Base-by-base conservation (phyloP, 2,888 invertebrate species). In the Plebejus melissa region DNA sequence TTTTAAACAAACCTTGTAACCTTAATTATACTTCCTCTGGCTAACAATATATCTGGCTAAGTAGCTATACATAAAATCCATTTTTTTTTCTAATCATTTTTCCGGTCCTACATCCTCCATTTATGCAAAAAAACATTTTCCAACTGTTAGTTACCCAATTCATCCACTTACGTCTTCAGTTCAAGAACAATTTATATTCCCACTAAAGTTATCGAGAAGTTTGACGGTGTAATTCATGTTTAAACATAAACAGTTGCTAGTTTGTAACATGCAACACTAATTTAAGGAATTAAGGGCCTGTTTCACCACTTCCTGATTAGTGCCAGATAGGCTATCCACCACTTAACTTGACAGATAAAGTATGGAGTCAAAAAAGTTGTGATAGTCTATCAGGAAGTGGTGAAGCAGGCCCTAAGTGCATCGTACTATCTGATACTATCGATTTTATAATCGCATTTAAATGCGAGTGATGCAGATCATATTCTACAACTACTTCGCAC, bases 391-490 rank as follows among this genome's bases (percentile, higher is more conserved):
- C 32, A 32, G 32, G 32, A 32, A 32, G 32, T 32, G 32, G 32
- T 32, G 32, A 32, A 32, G 2, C 32, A 32, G 32, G 32, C 32
- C 32, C 32, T 32, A 32, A 1, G 50, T 72, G 50, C 50, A 72
- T 50, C 72, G 72, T n/a, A 46, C 54, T 72, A 54, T 72, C 54
- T 72, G 28, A 16, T 50, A 32, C 50, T 32, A 72, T 72, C 72
- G 72, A 72, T 72, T 72, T 72, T 54, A 72, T 71, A 72, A 54
- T 72, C 72, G 50, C 72, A 50, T 54, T 72, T 46, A 32, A 11
- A 54, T 72, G 13, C 50, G n/a, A 72, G 28, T 13, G 32, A 50
- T 54, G 54, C 54, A 46, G 50, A 41, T 41, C 41, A 41, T 41
- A 41, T 41, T 41, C 7, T 7, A 41, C 41, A 1, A 41, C 41